A percentile compares a stretch with the other conserved stretches of the same genome.
Evolutionary conservation across 2,113 vertebrate genomes (phyloP).

Genomic region (Nibea coibor): DNA sequence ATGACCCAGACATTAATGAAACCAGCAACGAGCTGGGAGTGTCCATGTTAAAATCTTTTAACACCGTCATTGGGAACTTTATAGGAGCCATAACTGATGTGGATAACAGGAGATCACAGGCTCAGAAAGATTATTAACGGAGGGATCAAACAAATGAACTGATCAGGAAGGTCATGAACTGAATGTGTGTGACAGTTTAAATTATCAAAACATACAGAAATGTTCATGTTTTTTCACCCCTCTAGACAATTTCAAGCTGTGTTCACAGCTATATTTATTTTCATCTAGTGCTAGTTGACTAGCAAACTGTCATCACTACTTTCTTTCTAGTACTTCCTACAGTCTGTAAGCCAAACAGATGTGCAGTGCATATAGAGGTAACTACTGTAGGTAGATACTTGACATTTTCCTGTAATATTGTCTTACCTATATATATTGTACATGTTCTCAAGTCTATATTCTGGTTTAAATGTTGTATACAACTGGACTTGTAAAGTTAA

Average conservation of each 20-base stretch:
- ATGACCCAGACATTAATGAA: constrained; percentile 91
- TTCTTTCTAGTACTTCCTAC: not conserved
- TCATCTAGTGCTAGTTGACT: not conserved
- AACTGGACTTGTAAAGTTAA: constrained; percentile 16
- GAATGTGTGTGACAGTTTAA: not conserved
- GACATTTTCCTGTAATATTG: constrained; percentile 1
- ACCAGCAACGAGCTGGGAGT: constrained; percentile 91
- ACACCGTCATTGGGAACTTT: constrained; percentile 87
- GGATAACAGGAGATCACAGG: constrained; percentile 68
- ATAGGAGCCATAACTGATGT: constrained; percentile 78
- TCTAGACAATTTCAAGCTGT: not conserved
- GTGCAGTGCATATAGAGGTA: constrained; percentile 6
- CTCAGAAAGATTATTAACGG: constrained; percentile 41
- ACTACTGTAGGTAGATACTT: not conserved
- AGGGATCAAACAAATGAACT: not conserved
- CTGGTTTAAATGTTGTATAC: constrained; percentile 26
- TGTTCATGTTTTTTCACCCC: not conserved
- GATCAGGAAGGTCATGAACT: not conserved
- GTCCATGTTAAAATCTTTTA: constrained; percentile 90
- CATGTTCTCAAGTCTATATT: constrained; percentile 19
- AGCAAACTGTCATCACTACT: not conserved
- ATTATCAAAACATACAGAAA: not conserved
- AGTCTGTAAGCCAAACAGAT: not conserved
- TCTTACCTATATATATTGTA: constrained; percentile 2
- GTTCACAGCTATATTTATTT: not conserved